Evolutionary conservation across 2,113 vertebrate species (phyloP), one percentile per base, ranked within the genome.

Genomic region (Tinamus guttatus): DNA sequence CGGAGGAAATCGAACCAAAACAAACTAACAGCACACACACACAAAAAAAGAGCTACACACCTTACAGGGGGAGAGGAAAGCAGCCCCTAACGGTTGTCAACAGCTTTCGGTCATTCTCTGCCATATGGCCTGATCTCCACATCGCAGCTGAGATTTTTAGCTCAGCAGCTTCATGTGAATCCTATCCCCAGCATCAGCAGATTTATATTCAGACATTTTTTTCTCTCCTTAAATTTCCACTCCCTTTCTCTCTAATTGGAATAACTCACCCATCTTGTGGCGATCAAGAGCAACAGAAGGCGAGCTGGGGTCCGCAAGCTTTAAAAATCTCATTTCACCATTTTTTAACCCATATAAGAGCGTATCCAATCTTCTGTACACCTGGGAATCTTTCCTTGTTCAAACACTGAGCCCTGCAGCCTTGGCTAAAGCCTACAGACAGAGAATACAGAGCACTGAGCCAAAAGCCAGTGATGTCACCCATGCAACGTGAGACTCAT

Each of bases 401-500:
- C 97, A 94, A 98, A 97, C 97, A 98, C 96, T 49, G 79, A 97
- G 97, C 98, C 97, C 98, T 97, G 98, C 98, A 98, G 98, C 97
- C 96, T 98, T 97, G 97, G 98, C 98, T 97, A 96, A 97, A 98
- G 97, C 97, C 98, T 97, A 98, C 98, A 97, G 98, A 82, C 96
- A 95, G 85, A 97, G 98, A 97, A 97, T 95, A 97, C 97, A 81
- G 97, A 98, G 95, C 94, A 80, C 97, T 97, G 97, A 97, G 98
- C 98, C 98, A 98, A 98, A 97, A 98, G 98, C 98, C 98, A 98
- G 98, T 99, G 98, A 99, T 98, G 98, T 99, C 98, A 99, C 98
- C 98, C 98, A 96, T 98, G 98, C 98, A 99, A 98, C 98, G 98
- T 98, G 98, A 99, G 98, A 97, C 96, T 98, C 98, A 98, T 99